These are phyloP conservation scores for Antrozous pallidus DNA, from an alignment of 2,797 vertebrate species.

Conservation along the genomic window DNA sequence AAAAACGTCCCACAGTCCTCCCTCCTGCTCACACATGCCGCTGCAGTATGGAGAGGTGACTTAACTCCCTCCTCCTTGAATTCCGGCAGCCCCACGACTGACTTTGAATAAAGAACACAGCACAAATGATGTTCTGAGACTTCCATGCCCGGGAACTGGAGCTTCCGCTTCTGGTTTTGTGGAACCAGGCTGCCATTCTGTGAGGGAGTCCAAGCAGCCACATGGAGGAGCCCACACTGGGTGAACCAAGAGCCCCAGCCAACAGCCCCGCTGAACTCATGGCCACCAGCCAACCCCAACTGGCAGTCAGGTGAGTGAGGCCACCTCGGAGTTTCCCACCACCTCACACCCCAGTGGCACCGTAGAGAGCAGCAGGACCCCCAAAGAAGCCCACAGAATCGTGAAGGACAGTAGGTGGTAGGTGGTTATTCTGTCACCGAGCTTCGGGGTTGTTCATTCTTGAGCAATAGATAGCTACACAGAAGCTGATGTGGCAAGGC, in stretches of 20 bases:
- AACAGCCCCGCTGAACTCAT: not conserved
- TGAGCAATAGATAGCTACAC: not conserved
- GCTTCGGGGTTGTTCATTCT: not conserved
- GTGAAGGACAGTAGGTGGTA: fast-evolving
- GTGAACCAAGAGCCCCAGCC: too few species aligned
- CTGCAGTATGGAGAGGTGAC: fast-evolving
- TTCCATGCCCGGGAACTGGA: not conserved
- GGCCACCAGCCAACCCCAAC: not conserved
- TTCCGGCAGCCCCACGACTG: not conserved
- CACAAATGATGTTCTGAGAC: not conserved
- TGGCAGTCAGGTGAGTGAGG: not conserved
- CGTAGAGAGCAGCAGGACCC: not conserved
- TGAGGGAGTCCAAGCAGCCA: not conserved
- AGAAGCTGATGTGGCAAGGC: fast-evolving
- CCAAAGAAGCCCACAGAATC: not conserved
- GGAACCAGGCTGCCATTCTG: not conserved
- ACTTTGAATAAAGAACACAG: not conserved
- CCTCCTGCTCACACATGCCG: fast-evolving
- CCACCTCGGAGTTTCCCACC: not conserved
- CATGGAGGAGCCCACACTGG: not conserved
- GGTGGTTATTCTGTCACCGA: not conserved
- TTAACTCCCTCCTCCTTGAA: fast-evolving
- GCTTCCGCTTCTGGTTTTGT: not conserved
- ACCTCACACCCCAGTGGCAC: fast-evolving
- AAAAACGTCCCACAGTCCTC: fast-evolving